phyloP scores from a whole-genome alignment of 37 sponge, comb jelly and placozoan species.

The Axinella damicornis region DNA sequence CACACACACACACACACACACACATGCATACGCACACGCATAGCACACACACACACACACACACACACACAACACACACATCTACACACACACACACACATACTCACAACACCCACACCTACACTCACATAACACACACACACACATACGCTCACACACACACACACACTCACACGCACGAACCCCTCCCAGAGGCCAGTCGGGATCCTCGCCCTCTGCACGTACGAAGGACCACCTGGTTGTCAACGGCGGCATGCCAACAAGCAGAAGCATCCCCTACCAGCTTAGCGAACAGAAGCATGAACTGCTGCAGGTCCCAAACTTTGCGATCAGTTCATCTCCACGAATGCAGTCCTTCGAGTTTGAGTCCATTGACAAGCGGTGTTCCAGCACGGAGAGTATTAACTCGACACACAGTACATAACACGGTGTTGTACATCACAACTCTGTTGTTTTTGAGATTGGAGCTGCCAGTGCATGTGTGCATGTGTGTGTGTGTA shows the following conservation, averaged over 20 bases:
- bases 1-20: too few species aligned
- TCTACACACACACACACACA: neutral
- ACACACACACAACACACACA: too few species aligned
- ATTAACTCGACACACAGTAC: constrained; percentile 12
- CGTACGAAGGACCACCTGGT: neutral
- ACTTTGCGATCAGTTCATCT: neutral
- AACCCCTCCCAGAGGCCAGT: too few species aligned
- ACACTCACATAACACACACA: neutral
- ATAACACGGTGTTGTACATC: too few species aligned
- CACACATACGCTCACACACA: neutral
- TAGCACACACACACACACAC: too few species aligned
- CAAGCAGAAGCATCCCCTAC: constrained; percentile 7
- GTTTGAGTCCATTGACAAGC: constrained; percentile 10
- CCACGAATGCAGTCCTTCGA: constrained; percentile 5
- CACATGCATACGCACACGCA: too few species aligned
- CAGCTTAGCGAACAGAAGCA: neutral
- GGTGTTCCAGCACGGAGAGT: constrained; percentile 8
- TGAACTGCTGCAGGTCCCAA: constrained; percentile 7
- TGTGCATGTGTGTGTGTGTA: constrained; percentile 16
- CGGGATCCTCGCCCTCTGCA: too few species aligned
- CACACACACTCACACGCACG: neutral
- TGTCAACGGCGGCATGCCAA: constrained; percentile 5
- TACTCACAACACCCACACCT: neutral
- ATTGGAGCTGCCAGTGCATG: neutral
- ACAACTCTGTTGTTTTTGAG: too few species aligned